Evolutionary conservation across 2,888 invertebrate species (phyloP).

Genomic region (Syritta pipiens): DNA sequence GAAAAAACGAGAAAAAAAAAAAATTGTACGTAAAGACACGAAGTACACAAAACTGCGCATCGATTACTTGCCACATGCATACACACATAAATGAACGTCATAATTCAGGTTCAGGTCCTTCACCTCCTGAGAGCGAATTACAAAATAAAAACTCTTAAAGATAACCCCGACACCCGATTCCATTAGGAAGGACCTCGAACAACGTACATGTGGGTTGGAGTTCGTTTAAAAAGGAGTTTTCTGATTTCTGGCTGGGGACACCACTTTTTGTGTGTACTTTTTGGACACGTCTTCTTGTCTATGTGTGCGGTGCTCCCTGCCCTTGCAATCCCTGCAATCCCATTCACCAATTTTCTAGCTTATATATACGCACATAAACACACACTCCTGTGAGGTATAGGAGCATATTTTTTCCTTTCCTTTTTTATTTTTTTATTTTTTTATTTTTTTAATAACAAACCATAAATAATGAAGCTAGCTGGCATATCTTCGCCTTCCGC

Average conservation of each 20-base stretch:
- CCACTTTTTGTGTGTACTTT: too few relatives aligned
- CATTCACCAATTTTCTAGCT: too few relatives aligned
- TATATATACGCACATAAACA: constrained; percentile 16
- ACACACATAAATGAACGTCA: constrained; percentile 4
- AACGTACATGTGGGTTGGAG: too few relatives aligned
- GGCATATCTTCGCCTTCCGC: constrained; percentile 68
- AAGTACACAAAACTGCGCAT: constrained; percentile 22
- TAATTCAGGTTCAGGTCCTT: constrained; percentile 33
- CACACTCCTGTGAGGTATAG: background rate
- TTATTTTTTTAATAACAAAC: constrained; percentile 75
- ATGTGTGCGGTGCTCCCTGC: too few relatives aligned
- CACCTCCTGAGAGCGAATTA: constrained; percentile 16
- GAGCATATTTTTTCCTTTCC: background rate
- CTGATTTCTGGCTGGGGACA: constrained; percentile 9
- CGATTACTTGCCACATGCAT: constrained; percentile 33
- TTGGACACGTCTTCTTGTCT: too few relatives aligned
- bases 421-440: too few relatives aligned
- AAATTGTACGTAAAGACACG: too few relatives aligned
- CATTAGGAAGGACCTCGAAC: too few relatives aligned
- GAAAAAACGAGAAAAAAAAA: too few relatives aligned
- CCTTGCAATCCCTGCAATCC: too few relatives aligned
- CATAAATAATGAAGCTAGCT: constrained; percentile 75
- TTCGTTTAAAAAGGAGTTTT: constrained; percentile 3
- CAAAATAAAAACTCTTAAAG: too few relatives aligned
- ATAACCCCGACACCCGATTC: too few relatives aligned